Evolutionary conservation across 2,113 vertebrate genomes (phyloP).

Genomic region (Chamaetylas fuelleborni): DNA sequence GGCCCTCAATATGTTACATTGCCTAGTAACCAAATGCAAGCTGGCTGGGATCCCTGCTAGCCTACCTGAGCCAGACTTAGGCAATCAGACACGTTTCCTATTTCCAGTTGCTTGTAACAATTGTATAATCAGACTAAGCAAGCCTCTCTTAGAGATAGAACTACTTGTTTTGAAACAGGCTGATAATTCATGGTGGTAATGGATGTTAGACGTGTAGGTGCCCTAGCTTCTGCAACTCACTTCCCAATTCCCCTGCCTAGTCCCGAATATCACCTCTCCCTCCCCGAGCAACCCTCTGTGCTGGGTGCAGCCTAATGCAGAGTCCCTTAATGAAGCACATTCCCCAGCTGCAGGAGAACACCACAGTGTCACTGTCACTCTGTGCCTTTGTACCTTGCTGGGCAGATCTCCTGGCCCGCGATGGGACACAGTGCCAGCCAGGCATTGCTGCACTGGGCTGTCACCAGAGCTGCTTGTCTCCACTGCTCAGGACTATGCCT

Average conservation of each 20-base stretch:
- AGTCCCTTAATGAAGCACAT: not conserved
- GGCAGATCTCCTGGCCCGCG: accelerated
- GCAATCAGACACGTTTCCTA: not conserved
- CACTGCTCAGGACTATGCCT: not conserved
- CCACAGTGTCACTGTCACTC: not conserved
- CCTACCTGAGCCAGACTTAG: not conserved
- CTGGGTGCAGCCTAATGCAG: not conserved
- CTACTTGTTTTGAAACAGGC: not conserved
- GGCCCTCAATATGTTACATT: not conserved
- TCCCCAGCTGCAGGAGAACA: not conserved
- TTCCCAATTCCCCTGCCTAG: not conserved
- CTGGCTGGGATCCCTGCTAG: not conserved
- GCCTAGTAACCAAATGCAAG: not conserved
- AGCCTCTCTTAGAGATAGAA: not conserved
- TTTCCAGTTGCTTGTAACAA: not conserved
- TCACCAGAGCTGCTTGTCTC: not conserved
- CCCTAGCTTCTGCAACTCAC: not conserved
- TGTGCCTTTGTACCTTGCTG: not conserved
- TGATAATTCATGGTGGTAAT: not conserved
- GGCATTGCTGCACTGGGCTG: not conserved
- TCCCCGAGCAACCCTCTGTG: not conserved
- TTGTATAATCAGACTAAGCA: not conserved
- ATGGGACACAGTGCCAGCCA: not conserved
- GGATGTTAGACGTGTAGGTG: not conserved
- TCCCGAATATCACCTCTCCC: not conserved